Evolutionary conservation across 1,140 invertebrate genomes (phyloP).

Genomic region (Pantala flavescens): DNA sequence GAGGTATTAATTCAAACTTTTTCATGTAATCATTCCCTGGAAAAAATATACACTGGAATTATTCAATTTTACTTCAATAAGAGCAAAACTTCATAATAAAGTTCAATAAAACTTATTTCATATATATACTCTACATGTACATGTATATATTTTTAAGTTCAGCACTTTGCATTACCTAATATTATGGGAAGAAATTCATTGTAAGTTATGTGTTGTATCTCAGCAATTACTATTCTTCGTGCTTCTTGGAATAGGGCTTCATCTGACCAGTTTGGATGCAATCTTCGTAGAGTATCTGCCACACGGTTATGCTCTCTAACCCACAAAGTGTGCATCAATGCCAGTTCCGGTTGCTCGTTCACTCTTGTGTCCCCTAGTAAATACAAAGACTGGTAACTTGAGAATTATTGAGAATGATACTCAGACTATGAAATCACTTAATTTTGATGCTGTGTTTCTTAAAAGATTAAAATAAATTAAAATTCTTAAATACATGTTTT

Average conservation of each 20-base stretch:
- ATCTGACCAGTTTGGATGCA: constrained; percentile 84
- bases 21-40: constrained; percentile 35
- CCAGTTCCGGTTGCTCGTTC: constrained; percentile 75
- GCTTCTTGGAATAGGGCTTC: constrained; percentile 77
- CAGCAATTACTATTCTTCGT: constrained; percentile 74
- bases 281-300: constrained; percentile 61
- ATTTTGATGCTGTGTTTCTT: too few species aligned
- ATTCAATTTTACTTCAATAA: not conserved
- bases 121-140: too few species aligned
- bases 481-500: too few species aligned
- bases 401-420: too few species aligned
- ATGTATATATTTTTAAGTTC: too few species aligned
- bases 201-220: constrained; percentile 87
- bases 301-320: constrained; percentile 80
- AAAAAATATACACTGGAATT: not conserved
- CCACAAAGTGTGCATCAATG: constrained; percentile 76
- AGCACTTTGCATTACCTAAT: constrained; percentile 45
- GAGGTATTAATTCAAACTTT: constrained; percentile 34
- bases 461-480: too few species aligned
- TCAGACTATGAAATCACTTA: too few species aligned
- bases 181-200: constrained; percentile 89
- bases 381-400: too few species aligned
- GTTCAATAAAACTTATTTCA: not conserved
- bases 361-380: constrained; percentile 58
- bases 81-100: not conserved